A percentile compares a stretch with the other conserved stretches of the same genome.
phyloP scores from a whole-genome alignment of 2,113 vertebrate species.

The Hypomesus transpacificus region DNA sequence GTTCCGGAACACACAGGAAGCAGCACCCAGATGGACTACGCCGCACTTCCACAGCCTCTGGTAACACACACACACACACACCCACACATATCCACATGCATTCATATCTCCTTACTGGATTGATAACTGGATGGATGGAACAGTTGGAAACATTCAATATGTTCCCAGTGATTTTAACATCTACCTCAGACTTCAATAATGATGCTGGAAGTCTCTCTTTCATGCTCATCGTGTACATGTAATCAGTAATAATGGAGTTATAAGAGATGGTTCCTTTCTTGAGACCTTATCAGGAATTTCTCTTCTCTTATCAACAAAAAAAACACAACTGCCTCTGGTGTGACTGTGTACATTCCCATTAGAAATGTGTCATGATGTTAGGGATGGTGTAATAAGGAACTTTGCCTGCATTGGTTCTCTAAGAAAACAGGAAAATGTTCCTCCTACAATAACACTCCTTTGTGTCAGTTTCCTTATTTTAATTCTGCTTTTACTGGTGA shows the following conservation, averaged over 20 bases:
- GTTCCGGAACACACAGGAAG: slow-evolving; percentile 77
- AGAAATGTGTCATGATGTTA: too few species aligned
- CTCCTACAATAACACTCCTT: too few species aligned
- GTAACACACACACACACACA: slow-evolving; percentile 60
- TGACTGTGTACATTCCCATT: too few species aligned
- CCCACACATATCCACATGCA: not conserved
- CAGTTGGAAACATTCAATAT: not conserved
- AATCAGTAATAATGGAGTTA: not conserved
- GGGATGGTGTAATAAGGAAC: too few species aligned
- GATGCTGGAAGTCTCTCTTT: slow-evolving; percentile 2
- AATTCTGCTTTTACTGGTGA: too few species aligned
- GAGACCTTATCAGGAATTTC: too few species aligned
- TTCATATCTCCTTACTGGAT: not conserved
- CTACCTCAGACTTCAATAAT: slow-evolving; percentile 1
- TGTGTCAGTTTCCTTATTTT: too few species aligned
- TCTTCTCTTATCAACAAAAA: too few species aligned
- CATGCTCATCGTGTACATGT: not conserved
- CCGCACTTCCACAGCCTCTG: slow-evolving; percentile 80
- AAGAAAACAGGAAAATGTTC: too few species aligned
- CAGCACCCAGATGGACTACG: slow-evolving; percentile 76
- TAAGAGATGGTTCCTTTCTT: too few species aligned
- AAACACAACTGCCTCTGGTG: too few species aligned
- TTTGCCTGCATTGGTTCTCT: too few species aligned
- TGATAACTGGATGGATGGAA: not conserved
- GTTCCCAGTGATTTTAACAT: slow-evolving; percentile 12